Conservation (phyloP, 1,140 invertebrate genomes). For the Geopemphigus sp. region DNA sequence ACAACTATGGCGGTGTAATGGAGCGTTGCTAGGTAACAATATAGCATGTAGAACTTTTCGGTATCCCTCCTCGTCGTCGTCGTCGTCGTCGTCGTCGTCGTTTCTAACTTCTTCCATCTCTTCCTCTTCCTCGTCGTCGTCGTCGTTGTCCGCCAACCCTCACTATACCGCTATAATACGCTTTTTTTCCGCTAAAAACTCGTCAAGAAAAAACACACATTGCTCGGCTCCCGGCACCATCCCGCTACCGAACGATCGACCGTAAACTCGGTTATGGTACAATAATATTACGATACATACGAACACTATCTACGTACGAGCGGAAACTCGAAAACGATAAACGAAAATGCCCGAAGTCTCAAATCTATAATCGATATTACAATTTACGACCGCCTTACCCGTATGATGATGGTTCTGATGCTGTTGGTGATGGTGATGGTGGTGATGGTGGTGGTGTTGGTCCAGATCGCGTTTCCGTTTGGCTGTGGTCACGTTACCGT, state of each 20-base stretch:
- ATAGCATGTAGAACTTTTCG: conserved; percentile 50
- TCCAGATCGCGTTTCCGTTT: conserved; percentile 71
- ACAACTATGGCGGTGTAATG: conserved; percentile 52
- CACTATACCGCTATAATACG: background rate
- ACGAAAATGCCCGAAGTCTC: too few relatives aligned
- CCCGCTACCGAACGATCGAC: background rate
- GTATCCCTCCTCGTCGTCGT: conserved; percentile 19
- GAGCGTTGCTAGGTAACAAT: conserved; percentile 54
- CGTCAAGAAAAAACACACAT: conserved; percentile 8
- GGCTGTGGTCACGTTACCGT: conserved; percentile 63
- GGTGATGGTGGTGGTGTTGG: conserved; percentile 55
- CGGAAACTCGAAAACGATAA: too few relatives aligned
- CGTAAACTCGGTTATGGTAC: background rate
- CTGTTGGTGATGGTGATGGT: conserved; percentile 57
- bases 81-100: background rate
- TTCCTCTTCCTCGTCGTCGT: background rate
- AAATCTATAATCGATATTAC: background rate
- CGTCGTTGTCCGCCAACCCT: background rate
- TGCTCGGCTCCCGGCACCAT: background rate
- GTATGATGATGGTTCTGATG: conserved; percentile 48
- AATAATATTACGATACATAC: too few relatives aligned
- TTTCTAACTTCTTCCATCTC: too few relatives aligned
- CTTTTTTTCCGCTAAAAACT: conserved; percentile 6
- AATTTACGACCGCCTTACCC: too few relatives aligned
- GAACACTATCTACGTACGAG: too few relatives aligned